A percentile compares a stretch with the other conserved stretches of the same genome.
phyloP scores from a whole-genome alignment of 2,113 vertebrate species.

The Nycticorax nycticorax region DNA sequence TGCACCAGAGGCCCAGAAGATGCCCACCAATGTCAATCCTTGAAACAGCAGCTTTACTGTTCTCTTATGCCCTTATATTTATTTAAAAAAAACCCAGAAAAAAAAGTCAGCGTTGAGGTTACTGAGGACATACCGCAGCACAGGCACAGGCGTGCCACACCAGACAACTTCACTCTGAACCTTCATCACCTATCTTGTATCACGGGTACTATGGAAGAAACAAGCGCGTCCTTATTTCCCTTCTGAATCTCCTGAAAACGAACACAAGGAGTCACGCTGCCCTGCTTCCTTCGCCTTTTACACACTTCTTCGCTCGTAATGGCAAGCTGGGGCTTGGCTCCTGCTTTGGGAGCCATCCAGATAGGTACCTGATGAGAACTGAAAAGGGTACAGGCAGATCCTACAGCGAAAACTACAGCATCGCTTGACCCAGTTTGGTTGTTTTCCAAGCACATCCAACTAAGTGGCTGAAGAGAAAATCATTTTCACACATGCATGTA shows the following conservation, averaged over 20 bases:
- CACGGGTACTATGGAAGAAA: neutral
- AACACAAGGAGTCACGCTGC: neutral
- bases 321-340: neutral
- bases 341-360: neutral
- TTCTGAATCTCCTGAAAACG: neutral
- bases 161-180: neutral
- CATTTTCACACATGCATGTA: neutral
- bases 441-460: neutral
- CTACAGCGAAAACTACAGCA: neutral
- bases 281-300: accelerated
- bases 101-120: neutral
- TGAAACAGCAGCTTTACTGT: neutral
- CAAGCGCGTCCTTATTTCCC: accelerated
- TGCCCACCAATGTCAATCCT: neutral
- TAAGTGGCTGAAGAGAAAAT: neutral
- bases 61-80: neutral
- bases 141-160: accelerated
- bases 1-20: neutral
- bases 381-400: neutral
- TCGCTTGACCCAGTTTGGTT: neutral
- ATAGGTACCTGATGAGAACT: neutral
- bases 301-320: accelerated
- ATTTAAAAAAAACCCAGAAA: neutral
- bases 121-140: no score
- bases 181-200: no score